A percentile compares a stretch with the other conserved stretches of the same genome.
These are phyloP conservation scores for Haemorhous mexicanus DNA, from an alignment of 2,113 vertebrate species.

Conservation along the genomic window DNA sequence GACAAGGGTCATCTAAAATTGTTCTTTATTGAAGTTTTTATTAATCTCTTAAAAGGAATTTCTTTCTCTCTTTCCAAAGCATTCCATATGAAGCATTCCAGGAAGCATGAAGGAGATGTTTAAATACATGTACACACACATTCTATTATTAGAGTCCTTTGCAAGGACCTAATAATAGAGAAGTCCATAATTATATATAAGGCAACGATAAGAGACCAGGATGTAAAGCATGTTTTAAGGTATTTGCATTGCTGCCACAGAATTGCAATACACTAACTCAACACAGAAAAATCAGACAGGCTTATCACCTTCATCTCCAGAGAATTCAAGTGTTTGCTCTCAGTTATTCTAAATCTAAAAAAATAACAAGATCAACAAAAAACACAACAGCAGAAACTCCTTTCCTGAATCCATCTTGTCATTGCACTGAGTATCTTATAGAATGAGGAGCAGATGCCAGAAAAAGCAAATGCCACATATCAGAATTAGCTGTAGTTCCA, in stretches of 20 bases:
- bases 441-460: not conserved
- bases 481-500: not conserved
- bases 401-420: not conserved
- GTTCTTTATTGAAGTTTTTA: not conserved
- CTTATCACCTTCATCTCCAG: not conserved
- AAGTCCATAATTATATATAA: not conserved
- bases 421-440: not conserved
- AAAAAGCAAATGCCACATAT: not conserved
- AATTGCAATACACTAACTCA: not conserved
- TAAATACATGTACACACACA: not conserved
- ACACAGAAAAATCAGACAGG: not conserved
- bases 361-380: not conserved
- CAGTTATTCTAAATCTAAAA: not conserved
- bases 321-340: not conserved
- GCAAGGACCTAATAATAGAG: constrained; percentile 12
- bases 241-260: not conserved
- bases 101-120: not conserved
- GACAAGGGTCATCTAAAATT: not conserved
- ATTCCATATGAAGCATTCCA: not conserved
- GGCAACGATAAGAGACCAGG: not conserved
- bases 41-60: not conserved
- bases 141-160: constrained; percentile 6
- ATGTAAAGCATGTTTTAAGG: not conserved
- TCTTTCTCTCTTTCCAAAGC: not conserved
- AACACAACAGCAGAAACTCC: not conserved